Evolutionary conservation across 92 coral and sea anemone species (phyloP), one percentile per base, ranked within the genome.

Genomic region (Blastomussa wellsi): DNA sequence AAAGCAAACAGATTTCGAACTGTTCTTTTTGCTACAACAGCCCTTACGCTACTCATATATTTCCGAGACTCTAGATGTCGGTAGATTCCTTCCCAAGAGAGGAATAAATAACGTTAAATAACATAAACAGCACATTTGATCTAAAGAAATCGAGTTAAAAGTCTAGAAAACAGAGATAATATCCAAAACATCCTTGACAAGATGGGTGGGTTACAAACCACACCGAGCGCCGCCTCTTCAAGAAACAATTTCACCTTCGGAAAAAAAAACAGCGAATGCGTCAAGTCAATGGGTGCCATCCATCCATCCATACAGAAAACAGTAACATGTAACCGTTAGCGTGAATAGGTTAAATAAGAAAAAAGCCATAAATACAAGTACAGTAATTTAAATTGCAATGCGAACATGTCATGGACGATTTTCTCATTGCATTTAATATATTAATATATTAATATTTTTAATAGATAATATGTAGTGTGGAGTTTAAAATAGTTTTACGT

Each of bases 381-480:
- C 28, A 37, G 75, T 1, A 70, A 70, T 24, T 35, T 67, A 67
- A 65, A 67, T 33, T 68, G 24, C 37, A 36, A 15, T 68, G 9
- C 1, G 48, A 70, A 69, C 42, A 16, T 37, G 74, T 16, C 9
- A 69, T 47, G 22, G 42, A 36, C 5, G 29, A 49, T 49, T 32
- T 53, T 53, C 39, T 15, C 15, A 28, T 16, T 62, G 52, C 42
- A 26, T 62, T 79, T 64, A 79, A 79, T 79, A 79, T 79, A 79
- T 79, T 64, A 79, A 79, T 79, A 79, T 79, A 79, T 79, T 79
- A 79, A 79, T 35, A 59, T 60, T 42, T 55, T 38, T 59, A 24
- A 15, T 51, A 20, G 29, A 33, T 42, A 7, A 79, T 41, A 35
- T 60, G 39, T 28, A 60, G 57, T 36, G 38, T 60, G 83, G 83